phyloP scores from a whole-genome alignment of 1,140 invertebrate species.

The Stegodyphus dumicola region DNA sequence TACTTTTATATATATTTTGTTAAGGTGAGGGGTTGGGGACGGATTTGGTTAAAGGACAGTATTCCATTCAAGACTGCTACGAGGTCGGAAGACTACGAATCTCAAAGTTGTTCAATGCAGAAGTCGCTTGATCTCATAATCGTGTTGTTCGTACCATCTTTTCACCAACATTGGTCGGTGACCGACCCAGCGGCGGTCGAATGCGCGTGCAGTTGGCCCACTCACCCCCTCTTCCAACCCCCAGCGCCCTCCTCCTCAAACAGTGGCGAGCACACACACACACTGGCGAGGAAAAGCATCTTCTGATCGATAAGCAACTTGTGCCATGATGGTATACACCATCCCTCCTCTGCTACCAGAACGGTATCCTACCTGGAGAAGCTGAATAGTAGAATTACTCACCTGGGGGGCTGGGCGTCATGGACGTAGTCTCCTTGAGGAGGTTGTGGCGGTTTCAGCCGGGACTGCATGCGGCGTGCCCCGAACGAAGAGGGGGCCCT shows the following conservation, averaged over 20 bases:
- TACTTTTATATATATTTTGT: no score
- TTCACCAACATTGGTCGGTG: slow-evolving; percentile 9
- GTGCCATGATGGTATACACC: not conserved
- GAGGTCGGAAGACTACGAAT: not conserved
- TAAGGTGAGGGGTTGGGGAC: no score
- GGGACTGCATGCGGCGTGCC: slow-evolving; percentile 39
- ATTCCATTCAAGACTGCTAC: not conserved
- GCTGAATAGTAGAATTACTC: not conserved
- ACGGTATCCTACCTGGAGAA: not conserved
- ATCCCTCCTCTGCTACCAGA: not conserved
- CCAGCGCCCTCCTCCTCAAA: not conserved
- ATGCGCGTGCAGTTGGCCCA: slow-evolving; percentile 3
- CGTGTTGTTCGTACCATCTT: no score
- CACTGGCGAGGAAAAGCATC: not conserved
- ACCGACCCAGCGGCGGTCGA: slow-evolving; percentile 9
- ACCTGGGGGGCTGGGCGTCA: slow-evolving; percentile 42
- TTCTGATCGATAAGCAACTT: slow-evolving; percentile 19
- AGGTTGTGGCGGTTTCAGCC: slow-evolving; percentile 18
- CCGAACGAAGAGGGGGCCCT: slow-evolving; percentile 21
- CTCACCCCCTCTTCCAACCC: not conserved
- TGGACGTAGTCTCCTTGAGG: slow-evolving; percentile 6
- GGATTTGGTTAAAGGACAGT: no score
- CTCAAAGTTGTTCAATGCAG: no score
- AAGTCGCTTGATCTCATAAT: no score
- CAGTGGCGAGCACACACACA: no score